These are phyloP conservation scores for Sphinx pinastri DNA, from an alignment of 2,888 invertebrate species.

Conservation along the genomic window DNA sequence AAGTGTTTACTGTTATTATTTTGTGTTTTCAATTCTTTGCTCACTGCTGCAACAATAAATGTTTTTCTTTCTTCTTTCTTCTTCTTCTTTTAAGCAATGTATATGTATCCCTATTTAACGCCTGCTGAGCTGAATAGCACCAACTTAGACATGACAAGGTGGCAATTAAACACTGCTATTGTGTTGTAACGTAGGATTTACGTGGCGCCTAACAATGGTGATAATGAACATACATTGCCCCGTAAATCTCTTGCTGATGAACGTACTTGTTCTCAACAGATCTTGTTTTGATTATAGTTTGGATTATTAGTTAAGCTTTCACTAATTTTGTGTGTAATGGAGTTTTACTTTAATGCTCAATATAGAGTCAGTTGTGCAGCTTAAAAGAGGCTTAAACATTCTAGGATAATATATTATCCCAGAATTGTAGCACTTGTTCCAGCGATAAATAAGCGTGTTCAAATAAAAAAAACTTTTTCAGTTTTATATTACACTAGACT, in stretches of 20 bases:
- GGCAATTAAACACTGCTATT: background rate
- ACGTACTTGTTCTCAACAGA: background rate
- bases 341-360: background rate
- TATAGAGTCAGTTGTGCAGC: background rate
- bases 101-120: too few species aligned
- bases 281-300: background rate
- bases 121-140: too few species aligned
- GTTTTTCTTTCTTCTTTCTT: too few species aligned
- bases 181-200: slow-evolving; percentile 4
- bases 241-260: background rate
- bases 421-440: too few species aligned
- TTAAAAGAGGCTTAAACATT: too few species aligned
- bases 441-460: background rate
- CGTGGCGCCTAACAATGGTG: background rate
- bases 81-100: too few species aligned
- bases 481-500: too few species aligned
- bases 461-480: too few species aligned
- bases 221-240: slow-evolving; percentile 7
- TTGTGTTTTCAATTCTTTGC: too few species aligned
- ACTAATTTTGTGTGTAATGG: background rate
- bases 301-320: background rate
- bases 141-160: background rate
- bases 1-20: too few species aligned
- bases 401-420: too few species aligned
- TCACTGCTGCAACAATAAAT: too few species aligned